These are phyloP conservation scores for Setipinna tenuifilis DNA, from an alignment of 2,797 vertebrate species.

Conservation along the genomic window DNA sequence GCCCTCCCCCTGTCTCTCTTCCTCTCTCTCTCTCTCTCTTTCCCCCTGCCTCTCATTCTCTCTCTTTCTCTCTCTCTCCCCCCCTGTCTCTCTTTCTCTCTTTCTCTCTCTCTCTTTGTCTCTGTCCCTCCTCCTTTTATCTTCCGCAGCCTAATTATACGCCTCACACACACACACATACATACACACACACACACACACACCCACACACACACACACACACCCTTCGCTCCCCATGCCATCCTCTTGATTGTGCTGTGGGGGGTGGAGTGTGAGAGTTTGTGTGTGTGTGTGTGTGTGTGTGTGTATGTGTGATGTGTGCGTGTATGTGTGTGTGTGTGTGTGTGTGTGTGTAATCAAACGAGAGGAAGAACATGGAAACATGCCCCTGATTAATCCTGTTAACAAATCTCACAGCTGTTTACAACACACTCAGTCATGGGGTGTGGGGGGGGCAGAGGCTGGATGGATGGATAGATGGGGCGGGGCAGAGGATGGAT, in stretches of 20 bases:
- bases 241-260: background rate
- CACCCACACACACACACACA: background rate
- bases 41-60: background rate
- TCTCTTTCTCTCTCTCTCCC: background rate
- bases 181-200: background rate
- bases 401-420: background rate
- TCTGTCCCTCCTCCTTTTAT: background rate
- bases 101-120: background rate
- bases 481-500: background rate
- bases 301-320: background rate
- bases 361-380: background rate
- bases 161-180: background rate
- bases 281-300: background rate
- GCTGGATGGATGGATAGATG: too few species aligned
- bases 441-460: too few species aligned
- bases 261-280: background rate
- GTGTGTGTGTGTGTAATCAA: background rate
- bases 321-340: background rate
- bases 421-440: background rate
- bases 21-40: background rate
- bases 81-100: background rate
- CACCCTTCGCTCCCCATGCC: background rate
- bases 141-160: background rate
- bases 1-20: too few species aligned
- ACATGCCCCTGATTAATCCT: background rate